Evolutionary conservation across 2,888 invertebrate genomes (phyloP), one percentile per base, ranked within the genome.

Genomic region (Automeris io): DNA sequence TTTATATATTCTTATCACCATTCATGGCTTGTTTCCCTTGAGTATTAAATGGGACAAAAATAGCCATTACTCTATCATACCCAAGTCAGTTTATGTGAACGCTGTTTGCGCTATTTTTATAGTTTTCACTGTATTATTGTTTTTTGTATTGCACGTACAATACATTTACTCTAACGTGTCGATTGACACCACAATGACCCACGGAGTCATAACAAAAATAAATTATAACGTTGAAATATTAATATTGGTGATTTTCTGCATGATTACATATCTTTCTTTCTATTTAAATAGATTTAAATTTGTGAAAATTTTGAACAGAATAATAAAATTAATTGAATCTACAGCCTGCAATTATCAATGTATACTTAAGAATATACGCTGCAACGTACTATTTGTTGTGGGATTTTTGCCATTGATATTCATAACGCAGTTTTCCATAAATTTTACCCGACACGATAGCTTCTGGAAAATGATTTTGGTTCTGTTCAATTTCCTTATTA

Each of bases 401-500:
- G 44, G 45, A 2, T 45, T 45, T 13, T 45, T 76, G 1, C 2
- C 54, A 2, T 1, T 58, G 2, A 31, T 64, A 5, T 32, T 65
- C 1, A 11, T 65, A 3, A 32, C 65, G 6, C 72, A 78, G 45
- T 19, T 68, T 3, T 42, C 43, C 23, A 51, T 83, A 0, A 79
- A 80, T 39, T 70, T 57, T 25, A 64, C 73, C 0, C 57, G 79
- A 35, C 23, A 43, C 0, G 67, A 69, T 18, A 61, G 61, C 5
- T n/a, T 66, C 1, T 77, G 73, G 73, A 81, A 80, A 42, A 74
- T 64, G 41, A 46, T 70, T 21, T 51, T 79, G 7, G 75, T 78
- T 0, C 45, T 49, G 2, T 42, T 70, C 2, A 60, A 77, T 0
- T 81, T 77, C 31, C 55, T 63, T 42, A 37, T 77, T 9, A 71